Conservation (phyloP, 2,797 vertebrate species). For the Lagothrix lagotricha region DNA sequence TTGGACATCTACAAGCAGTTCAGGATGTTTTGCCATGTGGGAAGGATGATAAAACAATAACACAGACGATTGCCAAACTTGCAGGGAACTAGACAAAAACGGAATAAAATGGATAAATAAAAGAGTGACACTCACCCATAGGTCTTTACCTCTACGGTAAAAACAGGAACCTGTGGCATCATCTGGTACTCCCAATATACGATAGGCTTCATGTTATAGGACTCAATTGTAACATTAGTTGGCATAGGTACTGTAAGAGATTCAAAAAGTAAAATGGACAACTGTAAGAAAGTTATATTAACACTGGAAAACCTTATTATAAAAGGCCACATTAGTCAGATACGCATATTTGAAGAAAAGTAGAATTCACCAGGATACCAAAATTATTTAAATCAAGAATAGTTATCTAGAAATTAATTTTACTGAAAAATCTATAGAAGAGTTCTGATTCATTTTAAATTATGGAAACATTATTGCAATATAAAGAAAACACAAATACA, state of each 20-base stretch:
- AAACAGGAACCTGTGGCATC: conserved; percentile 60
- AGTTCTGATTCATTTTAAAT: conserved; percentile 27
- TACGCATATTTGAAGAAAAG: neutral
- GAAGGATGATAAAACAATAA: neutral
- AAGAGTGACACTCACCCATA: conserved; percentile 79
- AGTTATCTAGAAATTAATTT: neutral
- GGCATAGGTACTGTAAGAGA: conserved; percentile 83
- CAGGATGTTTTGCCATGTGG: neutral
- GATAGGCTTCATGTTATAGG: conserved; percentile 79
- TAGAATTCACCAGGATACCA: neutral
- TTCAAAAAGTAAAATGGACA: conserved; percentile 47
- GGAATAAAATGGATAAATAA: neutral
- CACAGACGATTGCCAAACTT: neutral
- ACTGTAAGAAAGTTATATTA: neutral
- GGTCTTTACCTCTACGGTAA: conserved; percentile 78
- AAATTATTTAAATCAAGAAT: conserved; percentile 2
- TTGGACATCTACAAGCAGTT: neutral
- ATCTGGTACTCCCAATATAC: conserved; percentile 80
- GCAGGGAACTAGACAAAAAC: neutral
- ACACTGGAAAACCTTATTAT: neutral
- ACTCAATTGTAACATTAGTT: conserved; percentile 55
- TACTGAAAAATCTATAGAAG: neutral
- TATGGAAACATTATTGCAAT: neutral
- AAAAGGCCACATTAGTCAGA: neutral
- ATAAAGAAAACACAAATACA: neutral